A percentile compares a stretch with the other conserved stretches of the same genome.
phyloP scores from a whole-genome alignment of 2,888 invertebrate species.

The Habroteleia sp. region DNA sequence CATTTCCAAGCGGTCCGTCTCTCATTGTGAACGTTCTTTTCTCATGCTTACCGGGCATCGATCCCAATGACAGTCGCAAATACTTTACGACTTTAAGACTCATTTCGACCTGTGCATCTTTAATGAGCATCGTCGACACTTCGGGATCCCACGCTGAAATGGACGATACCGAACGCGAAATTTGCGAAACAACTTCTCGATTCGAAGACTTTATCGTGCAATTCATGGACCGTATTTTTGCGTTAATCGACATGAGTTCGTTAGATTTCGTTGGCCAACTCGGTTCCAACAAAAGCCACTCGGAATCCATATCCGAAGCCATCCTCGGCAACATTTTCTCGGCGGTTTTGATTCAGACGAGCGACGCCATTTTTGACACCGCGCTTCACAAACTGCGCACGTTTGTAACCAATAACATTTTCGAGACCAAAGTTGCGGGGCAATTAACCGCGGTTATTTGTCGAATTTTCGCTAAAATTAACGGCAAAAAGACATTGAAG shows the following conservation, averaged over 20 bases:
- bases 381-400: conserved; percentile 89
- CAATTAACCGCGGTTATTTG: conserved; percentile 89
- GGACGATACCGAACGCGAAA: conserved; percentile 88
- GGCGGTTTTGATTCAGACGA: conserved; percentile 88
- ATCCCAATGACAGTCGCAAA: conserved; percentile 92
- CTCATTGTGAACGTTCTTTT: conserved; percentile 91
- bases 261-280: conserved; percentile 84
- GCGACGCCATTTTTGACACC: conserved; percentile 83
- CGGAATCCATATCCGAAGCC: conserved; percentile 88
- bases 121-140: conserved; percentile 93
- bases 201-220: conserved; percentile 94
- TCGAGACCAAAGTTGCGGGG: conserved; percentile 92
- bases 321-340: conserved; percentile 86
- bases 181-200: conserved; percentile 91
- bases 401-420: conserved; percentile 88
- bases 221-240: conserved; percentile 89
- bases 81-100: conserved; percentile 89
- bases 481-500: conserved; percentile 87
- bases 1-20: conserved; percentile 88
- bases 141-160: conserved; percentile 89
- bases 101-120: conserved; percentile 87
- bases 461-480: conserved; percentile 85
- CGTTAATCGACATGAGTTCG: conserved; percentile 87
- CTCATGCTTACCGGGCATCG: conserved; percentile 92
- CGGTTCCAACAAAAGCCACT: conserved; percentile 84